These are phyloP conservation scores for Microctenopoma steveboyesi DNA, from an alignment of 2,797 vertebrate species.

Conservation along the genomic window DNA sequence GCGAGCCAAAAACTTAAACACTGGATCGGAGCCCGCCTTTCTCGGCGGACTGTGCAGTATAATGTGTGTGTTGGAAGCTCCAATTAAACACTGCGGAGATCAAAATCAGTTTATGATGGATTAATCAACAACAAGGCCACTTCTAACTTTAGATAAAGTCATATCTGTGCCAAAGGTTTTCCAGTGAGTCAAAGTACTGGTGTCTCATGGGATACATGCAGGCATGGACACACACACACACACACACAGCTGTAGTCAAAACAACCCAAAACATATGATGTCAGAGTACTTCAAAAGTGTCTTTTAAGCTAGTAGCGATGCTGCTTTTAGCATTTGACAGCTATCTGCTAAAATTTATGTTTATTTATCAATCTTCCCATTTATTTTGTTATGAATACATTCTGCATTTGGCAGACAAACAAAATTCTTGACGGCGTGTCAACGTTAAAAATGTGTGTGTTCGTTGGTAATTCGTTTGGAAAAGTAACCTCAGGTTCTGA, in stretches of 20 bases:
- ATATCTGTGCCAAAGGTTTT: constrained; percentile 60
- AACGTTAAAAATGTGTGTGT: constrained; percentile 34
- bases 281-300: constrained; percentile 60
- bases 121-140: constrained; percentile 68
- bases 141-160: constrained; percentile 71
- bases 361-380: constrained; percentile 56
- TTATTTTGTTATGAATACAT: constrained; percentile 45
- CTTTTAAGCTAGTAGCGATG: constrained; percentile 61
- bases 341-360: constrained; percentile 42
- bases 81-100: constrained; percentile 56
- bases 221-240: constrained; percentile 1
- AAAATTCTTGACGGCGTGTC: constrained; percentile 27
- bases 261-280: constrained; percentile 70
- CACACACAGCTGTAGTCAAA: constrained; percentile 56
- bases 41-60: constrained; percentile 39
- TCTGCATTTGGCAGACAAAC: constrained; percentile 43
- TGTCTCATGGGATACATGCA: constrained; percentile 35
- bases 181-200: constrained; percentile 47
- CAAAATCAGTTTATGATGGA: constrained; percentile 69
- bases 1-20: constrained; percentile 47
- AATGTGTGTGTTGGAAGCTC: constrained; percentile 46
- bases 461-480: constrained; percentile 23
- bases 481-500: constrained; percentile 34
- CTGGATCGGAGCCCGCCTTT: constrained; percentile 44
- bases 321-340: constrained; percentile 62